These are phyloP conservation scores for Isaurus tuberculatus DNA, from an alignment of 92 coral and sea anemone species.

Conservation along the genomic window DNA sequence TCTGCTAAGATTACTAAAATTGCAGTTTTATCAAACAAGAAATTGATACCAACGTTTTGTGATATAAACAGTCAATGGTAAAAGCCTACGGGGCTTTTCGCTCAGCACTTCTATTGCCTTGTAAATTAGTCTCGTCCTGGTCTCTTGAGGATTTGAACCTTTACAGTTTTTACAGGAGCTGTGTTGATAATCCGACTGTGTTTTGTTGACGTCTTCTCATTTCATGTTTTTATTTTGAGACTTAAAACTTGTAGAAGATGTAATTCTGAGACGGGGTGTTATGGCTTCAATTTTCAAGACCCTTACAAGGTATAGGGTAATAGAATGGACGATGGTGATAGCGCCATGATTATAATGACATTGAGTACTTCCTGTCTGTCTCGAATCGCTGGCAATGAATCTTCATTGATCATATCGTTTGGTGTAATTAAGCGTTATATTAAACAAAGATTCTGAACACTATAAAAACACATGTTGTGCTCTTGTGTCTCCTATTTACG, in stretches of 20 bases:
- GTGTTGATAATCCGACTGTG: background rate
- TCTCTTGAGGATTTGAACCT: slow-evolving; percentile 14
- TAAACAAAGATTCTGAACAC: background rate
- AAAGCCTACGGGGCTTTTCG: slow-evolving; percentile 18
- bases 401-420: slow-evolving; percentile 24
- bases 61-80: background rate
- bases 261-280: slow-evolving; percentile 10
- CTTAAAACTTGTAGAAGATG: background rate
- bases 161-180: background rate
- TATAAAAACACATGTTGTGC: slow-evolving; percentile 29
- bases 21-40: background rate
- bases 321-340: background rate
- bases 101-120: slow-evolving; percentile 15
- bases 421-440: slow-evolving; percentile 28
- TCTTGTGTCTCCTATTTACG: background rate
- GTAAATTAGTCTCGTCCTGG: background rate
- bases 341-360: slow-evolving; percentile 19
- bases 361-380: slow-evolving; percentile 45
- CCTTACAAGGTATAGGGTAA: background rate
- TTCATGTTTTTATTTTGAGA: background rate
- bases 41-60: slow-evolving; percentile 1
- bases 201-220: slow-evolving; percentile 7
- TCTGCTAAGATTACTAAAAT: background rate
- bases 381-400: slow-evolving; percentile 12
- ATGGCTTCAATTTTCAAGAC: slow-evolving; percentile 24